These are phyloP conservation scores for Crossaster papposus DNA, from an alignment of 53 echinoderm and acorn worm species.

Conservation along the genomic window DNA sequence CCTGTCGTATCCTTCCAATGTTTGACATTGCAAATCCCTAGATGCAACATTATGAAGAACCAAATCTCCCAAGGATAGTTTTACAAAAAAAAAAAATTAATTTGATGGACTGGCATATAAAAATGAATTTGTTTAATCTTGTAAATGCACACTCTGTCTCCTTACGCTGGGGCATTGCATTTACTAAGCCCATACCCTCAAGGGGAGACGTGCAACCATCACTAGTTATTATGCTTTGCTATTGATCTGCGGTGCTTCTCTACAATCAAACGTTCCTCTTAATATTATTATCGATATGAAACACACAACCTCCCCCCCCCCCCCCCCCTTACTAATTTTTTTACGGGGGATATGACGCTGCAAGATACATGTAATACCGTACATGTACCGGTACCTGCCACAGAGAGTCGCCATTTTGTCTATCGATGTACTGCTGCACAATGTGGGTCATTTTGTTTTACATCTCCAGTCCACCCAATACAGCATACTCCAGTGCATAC, in stretches of 20 bases:
- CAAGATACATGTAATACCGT: neutral
- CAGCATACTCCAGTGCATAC: too few species aligned
- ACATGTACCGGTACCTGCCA: neutral
- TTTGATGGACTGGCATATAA: conserved; percentile 9
- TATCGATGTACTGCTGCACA: neutral
- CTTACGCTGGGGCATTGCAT: neutral
- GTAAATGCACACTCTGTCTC: neutral
- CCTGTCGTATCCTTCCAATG: neutral
- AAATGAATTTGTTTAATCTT: conserved; percentile 1
- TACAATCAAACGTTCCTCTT: conserved; percentile 14
- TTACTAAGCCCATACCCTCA: neutral
- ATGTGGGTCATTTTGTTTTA: neutral
- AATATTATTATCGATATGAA: conserved; percentile 48
- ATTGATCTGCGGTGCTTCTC: conserved; percentile 20
- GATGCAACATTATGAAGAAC: neutral
- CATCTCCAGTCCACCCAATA: neutral
- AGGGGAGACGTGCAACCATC: conserved; percentile 30
- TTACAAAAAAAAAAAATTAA: neutral
- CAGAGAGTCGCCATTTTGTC: conserved; percentile 21
- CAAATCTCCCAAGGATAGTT: neutral
- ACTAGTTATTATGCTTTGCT: conserved; percentile 27
- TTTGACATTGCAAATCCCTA: neutral
- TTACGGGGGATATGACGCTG: neutral
- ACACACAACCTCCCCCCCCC: neutral
- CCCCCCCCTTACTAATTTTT: too few species aligned